These are phyloP conservation scores for Odontomachus brunneus DNA, from an alignment of 1,140 invertebrate genomes.

Conservation along the genomic window DNA sequence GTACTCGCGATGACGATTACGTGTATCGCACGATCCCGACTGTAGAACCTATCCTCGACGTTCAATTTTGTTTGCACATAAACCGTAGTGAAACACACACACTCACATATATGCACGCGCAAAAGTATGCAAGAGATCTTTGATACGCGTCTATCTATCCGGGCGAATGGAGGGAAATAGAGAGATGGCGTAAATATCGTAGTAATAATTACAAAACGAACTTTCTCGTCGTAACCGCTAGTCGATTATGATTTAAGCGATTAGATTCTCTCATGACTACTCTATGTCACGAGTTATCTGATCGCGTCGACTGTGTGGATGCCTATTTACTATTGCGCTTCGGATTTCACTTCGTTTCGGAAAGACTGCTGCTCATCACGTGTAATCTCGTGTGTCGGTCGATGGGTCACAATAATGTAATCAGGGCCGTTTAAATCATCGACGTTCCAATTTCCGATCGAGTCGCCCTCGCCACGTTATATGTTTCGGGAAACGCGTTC, in stretches of 20 bases:
- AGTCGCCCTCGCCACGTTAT: not conserved
- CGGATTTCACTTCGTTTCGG: not conserved
- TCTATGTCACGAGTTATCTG: no score
- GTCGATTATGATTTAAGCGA: not conserved
- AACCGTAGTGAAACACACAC: not conserved
- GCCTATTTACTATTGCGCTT: not conserved
- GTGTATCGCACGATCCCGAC: not conserved
- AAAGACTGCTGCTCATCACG: constrained; percentile 2
- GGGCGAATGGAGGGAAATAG: no score
- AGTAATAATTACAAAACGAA: no score
- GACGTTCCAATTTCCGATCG: constrained; percentile 45
- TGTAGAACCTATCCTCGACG: not conserved
- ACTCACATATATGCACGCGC: not conserved
- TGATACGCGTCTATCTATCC: not conserved
- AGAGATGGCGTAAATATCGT: no score
- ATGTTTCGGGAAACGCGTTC: not conserved
- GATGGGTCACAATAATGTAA: constrained; percentile 19
- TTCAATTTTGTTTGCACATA: not conserved
- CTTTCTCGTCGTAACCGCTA: not conserved
- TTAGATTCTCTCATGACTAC: no score
- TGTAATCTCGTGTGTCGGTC: not conserved
- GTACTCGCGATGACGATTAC: constrained; percentile 52
- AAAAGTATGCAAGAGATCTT: not conserved
- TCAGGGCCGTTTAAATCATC: constrained; percentile 42
- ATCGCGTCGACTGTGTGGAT: no score